Evolutionary conservation across 2,797 vertebrate species (phyloP).

Genomic region (Denticeps clupeoides): DNA sequence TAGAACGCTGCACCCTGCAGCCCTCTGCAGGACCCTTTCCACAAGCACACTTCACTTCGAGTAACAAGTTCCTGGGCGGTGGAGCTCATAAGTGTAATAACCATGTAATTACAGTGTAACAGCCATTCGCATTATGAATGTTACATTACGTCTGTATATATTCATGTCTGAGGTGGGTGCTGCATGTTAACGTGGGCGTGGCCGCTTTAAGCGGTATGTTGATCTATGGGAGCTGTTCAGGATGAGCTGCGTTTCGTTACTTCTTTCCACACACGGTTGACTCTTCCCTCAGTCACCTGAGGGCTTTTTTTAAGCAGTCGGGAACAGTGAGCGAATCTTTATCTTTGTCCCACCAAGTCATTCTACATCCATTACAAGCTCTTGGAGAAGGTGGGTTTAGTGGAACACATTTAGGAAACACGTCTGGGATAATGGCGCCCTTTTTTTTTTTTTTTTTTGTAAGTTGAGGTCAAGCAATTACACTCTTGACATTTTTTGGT

Average conservation of each 20-base stretch:
- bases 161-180: no score
- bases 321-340: neutral
- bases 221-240: conserved; percentile 43
- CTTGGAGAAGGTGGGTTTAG: neutral
- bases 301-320: no score
- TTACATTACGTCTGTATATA: no score
- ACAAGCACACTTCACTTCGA: no score
- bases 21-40: no score
- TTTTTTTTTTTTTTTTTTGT: neutral
- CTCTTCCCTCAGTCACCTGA: conserved; percentile 14
- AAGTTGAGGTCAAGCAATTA: conserved; percentile 36
- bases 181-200: conserved; percentile 23
- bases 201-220: conserved; percentile 48
- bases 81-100: no score
- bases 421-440: no score
- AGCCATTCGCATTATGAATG: no score
- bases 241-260: conserved; percentile 30
- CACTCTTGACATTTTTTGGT: conserved; percentile 29
- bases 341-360: neutral
- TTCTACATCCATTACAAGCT: neutral
- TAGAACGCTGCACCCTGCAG: conserved; percentile 1
- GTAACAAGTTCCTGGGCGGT: no score
- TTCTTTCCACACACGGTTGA: conserved; percentile 58
- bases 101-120: no score
- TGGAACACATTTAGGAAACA: no score